phyloP scores from a whole-genome alignment of 2,113 vertebrate species.

The Macquaria australasica region DNA sequence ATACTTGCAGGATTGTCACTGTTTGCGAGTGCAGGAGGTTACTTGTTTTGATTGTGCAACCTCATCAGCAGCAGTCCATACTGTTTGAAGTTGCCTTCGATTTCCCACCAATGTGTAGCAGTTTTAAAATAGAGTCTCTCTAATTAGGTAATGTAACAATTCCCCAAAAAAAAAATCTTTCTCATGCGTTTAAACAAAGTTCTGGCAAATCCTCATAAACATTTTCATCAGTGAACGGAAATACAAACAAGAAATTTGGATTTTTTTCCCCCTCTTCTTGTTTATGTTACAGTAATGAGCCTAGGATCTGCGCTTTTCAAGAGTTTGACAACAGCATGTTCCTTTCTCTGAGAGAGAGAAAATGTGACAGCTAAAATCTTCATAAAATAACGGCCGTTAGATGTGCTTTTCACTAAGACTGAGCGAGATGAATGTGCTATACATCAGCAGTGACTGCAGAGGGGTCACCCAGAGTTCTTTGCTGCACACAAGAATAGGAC shows the following conservation, averaged over 20 bases:
- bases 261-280: constrained; percentile 68
- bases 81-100: constrained; percentile 66
- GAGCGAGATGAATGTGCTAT: constrained; percentile 82
- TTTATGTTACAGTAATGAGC: constrained; percentile 86
- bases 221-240: constrained; percentile 72
- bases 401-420: constrained; percentile 82
- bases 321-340: constrained; percentile 81
- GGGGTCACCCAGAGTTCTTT: constrained; percentile 88
- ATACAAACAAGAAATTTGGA: constrained; percentile 74
- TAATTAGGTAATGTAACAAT: constrained; percentile 76
- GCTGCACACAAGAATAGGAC: constrained; percentile 59
- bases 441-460: constrained; percentile 82
- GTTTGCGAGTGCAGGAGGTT: constrained; percentile 51
- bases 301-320: constrained; percentile 77
- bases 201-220: constrained; percentile 75
- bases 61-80: constrained; percentile 37
- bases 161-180: constrained; percentile 17
- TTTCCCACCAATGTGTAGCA: constrained; percentile 50
- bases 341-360: constrained; percentile 62
- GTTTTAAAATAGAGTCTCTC: constrained; percentile 70
- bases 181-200: constrained; percentile 70
- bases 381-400: constrained; percentile 82
- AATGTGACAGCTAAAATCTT: constrained; percentile 84
- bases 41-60: constrained; percentile 65
- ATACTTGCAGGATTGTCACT: constrained; percentile 41